Evolutionary conservation across 23 tunicate genomes (phyloP), one percentile per base, ranked within the genome.

Genomic region (Halocynthia aurantium): DNA sequence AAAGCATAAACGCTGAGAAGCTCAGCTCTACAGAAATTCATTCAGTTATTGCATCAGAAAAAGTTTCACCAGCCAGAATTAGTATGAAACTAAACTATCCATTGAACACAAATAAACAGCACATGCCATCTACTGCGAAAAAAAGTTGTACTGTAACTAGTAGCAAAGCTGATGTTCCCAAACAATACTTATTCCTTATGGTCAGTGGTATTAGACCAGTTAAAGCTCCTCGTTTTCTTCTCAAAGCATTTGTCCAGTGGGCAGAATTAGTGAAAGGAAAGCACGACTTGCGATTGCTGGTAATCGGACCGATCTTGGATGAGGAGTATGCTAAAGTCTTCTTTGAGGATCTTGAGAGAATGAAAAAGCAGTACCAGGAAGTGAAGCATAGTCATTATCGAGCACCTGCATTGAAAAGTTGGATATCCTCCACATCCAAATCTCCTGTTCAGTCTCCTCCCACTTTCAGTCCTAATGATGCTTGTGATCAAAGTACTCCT

Each of bases 171-270:
- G n/a, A 31, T 9, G 22, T 15, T 19, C 72, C 12, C 20, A 5
- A 5, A 9, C 10, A 44, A 9, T 22, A 50, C 6, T 20, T 40
- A 21, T 74, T 74, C 18, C 57, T 74, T 6, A 52, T 74, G 62
- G 78, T 74, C 4, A 55, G 64, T 53, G 62, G 78, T 0, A 92
- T 92, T 64, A 85, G 98, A 7, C 80, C 84, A 73, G 98, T 92
- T 5, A 92, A 92, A 70, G 90, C 86, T 60, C 98, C 98, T 10
- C 22, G 75, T 22, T 92, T 82, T 82, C 50, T 92, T 18, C 56
- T 82, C 11, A 81, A 92, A 10, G 63, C 71, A 9, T 81, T 85
- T 44, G 15, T 61, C 7, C 49, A 73, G 20, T 77, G 79, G 80
- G 31, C 50, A 12, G 55, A 60, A 18, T 57, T 7, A 22, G 7